Base-by-base conservation (phyloP, 64 coral and sea anemone genomes). In the Stichodactyla helianthus region DNA sequence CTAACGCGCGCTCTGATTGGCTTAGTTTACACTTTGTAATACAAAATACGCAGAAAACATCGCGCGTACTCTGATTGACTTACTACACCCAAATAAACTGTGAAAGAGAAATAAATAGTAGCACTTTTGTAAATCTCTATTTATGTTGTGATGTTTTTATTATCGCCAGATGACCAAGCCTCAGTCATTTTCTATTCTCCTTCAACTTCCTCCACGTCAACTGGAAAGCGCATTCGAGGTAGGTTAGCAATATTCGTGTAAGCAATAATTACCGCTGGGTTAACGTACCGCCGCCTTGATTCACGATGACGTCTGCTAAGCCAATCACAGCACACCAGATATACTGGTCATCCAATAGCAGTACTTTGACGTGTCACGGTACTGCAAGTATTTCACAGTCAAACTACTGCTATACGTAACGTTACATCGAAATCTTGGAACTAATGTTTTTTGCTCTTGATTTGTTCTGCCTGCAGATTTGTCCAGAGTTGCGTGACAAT, bases 191-290 rank as follows among this genome's bases (percentile, higher is more conserved):
- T 92, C 97, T 61, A 90, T 99, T 17, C 59, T 99, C 18, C 93
- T 99, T 27, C 97, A 99, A 61, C 93, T 99, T 23, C 97, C 97
- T 53, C 83, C 93, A 23, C 90, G 97, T 74, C 97, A 99, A 59
- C 65, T 99, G 26, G 97, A 99, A 86, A 99, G 97, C 71, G 97
- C 91, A 5, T 99, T 99, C 89, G 97, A 99, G 97, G 97, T 99
- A 20, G 85, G 84, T 23, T 22, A 17, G 23, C 26, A 74, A 26
- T 19, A 63, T 6, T 19, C 0, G 0, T 6, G 16, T 19, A 63
- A 18, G 60, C 60, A 2, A 44, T 44, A 44, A 44, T 44, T 44
- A 44, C 35, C 35, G 35, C 35, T 3, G 1, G 35, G 35, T 44
- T 44, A 44, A 2, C 35, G 35, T 44, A 44, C 2, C 6, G 0